phyloP scores from a whole-genome alignment of 53 echinoderm and acorn worm species.

The Antedon mediterranea region DNA sequence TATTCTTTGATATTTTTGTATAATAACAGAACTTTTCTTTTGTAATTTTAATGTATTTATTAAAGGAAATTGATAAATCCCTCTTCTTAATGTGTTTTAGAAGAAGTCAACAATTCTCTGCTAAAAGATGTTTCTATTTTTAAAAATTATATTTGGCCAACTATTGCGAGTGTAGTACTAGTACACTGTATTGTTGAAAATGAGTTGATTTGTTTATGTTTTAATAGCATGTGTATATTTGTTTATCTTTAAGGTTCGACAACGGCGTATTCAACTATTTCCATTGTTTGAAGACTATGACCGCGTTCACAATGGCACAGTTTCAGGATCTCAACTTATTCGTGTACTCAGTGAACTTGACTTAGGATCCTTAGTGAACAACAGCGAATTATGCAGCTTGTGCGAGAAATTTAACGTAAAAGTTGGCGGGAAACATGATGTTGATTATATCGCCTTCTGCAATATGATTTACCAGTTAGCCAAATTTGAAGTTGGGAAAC shows the following conservation, averaged over 20 bases:
- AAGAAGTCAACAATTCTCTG: no score
- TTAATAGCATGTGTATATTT: slow-evolving; percentile 1
- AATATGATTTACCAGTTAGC: slow-evolving; percentile 74
- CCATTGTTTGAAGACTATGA: slow-evolving; percentile 97
- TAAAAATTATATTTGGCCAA: no score
- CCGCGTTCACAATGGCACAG: slow-evolving; percentile 85
- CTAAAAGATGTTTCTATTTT: no score
- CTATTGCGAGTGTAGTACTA: no score
- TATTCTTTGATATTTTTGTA: no score
- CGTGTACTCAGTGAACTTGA: slow-evolving; percentile 86
- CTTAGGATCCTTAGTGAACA: slow-evolving; percentile 69
- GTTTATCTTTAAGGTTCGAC: slow-evolving; percentile 39
- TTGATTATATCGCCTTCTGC: slow-evolving; percentile 81
- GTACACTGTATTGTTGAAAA: no score
- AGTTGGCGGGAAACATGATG: slow-evolving; percentile 67
- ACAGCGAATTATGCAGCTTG: slow-evolving; percentile 63
- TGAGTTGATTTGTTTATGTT: background rate
- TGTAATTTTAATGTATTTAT: no score
- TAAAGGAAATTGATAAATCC: no score
- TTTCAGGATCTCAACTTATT: slow-evolving; percentile 62
- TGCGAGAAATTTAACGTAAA: slow-evolving; percentile 88
- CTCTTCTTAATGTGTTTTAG: no score
- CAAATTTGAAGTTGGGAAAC: slow-evolving; percentile 72
- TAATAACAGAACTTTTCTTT: no score
- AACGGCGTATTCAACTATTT: slow-evolving; percentile 67